Conservation (phyloP, 1,140 invertebrate species). For the Lutraria rhynchaena region DNA sequence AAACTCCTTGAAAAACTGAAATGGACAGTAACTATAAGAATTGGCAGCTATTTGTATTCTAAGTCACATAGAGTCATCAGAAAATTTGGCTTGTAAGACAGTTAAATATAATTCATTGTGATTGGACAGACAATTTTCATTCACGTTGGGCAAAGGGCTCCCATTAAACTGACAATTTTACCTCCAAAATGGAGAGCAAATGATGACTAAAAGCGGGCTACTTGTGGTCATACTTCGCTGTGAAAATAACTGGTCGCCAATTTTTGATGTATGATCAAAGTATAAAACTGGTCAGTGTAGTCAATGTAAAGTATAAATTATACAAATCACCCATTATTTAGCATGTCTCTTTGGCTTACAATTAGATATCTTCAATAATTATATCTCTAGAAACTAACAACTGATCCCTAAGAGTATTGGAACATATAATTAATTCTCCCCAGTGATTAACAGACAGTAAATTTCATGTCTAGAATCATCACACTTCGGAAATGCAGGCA, state of each 20-base stretch:
- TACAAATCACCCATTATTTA: conserved; percentile 35
- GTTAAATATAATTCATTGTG: neutral
- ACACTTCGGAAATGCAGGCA: too few relatives aligned
- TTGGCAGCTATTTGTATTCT: too few relatives aligned
- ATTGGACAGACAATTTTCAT: conserved; percentile 33
- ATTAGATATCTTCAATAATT: conserved; percentile 34
- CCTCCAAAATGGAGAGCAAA: neutral
- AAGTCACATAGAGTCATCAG: neutral
- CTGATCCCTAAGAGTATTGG: neutral
- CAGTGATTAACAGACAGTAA: too few relatives aligned
- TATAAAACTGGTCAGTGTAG: conserved; percentile 23
- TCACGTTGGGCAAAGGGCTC: neutral
- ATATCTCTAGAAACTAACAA: conserved; percentile 7
- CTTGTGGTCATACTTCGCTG: conserved; percentile 37
- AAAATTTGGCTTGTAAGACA: neutral
- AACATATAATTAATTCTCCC: conserved; percentile 31
- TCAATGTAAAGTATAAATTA: conserved; percentile 30
- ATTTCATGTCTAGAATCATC: too few relatives aligned
- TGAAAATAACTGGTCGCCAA: conserved; percentile 30
- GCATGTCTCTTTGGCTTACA: conserved; percentile 23
- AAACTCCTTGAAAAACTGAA: too few relatives aligned
- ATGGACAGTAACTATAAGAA: too few relatives aligned
- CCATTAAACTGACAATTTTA: conserved; percentile 39
- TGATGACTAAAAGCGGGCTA: neutral
- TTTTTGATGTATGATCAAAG: neutral